Evolutionary conservation across 2,797 vertebrate species (phyloP).

Genomic region (Gouania willdenowi): DNA sequence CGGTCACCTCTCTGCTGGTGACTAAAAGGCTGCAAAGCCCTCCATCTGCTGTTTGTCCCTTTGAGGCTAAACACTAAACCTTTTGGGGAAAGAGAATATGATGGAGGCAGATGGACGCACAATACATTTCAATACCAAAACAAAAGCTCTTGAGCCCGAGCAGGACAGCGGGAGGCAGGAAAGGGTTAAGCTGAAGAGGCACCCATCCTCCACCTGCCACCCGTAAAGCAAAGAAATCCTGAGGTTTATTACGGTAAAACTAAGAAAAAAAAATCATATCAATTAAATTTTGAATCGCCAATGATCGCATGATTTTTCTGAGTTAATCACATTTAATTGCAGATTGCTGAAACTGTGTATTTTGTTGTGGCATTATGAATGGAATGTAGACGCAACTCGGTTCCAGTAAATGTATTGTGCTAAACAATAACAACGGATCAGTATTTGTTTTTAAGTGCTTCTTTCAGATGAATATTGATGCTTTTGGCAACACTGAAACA

Average conservation of each 20-base stretch:
- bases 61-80: slow-evolving; percentile 40
- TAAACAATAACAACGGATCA: too few relatives aligned
- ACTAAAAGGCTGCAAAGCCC: slow-evolving; percentile 8
- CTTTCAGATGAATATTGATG: too few relatives aligned
- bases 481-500: too few relatives aligned
- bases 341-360: too few relatives aligned
- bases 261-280: not conserved
- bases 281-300: too few relatives aligned
- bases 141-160: slow-evolving; percentile 32
- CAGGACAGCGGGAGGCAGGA: slow-evolving; percentile 24
- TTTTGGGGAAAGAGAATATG: slow-evolving; percentile 16
- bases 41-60: slow-evolving; percentile 51
- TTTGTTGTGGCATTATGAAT: too few relatives aligned
- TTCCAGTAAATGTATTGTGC: too few relatives aligned
- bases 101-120: slow-evolving; percentile 58
- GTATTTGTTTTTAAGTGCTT: too few relatives aligned
- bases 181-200: slow-evolving; percentile 4
- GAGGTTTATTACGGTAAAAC: not conserved
- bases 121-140: slow-evolving; percentile 49
- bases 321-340: too few relatives aligned
- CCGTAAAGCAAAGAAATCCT: not conserved
- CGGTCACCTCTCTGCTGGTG: slow-evolving; percentile 23
- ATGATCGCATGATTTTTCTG: too few relatives aligned
- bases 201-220: slow-evolving; percentile 50
- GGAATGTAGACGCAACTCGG: too few relatives aligned